Evolutionary conservation across 2,888 invertebrate species (phyloP), one percentile per base, ranked within the genome.

Genomic region (Pycnomerus fuliginosus): DNA sequence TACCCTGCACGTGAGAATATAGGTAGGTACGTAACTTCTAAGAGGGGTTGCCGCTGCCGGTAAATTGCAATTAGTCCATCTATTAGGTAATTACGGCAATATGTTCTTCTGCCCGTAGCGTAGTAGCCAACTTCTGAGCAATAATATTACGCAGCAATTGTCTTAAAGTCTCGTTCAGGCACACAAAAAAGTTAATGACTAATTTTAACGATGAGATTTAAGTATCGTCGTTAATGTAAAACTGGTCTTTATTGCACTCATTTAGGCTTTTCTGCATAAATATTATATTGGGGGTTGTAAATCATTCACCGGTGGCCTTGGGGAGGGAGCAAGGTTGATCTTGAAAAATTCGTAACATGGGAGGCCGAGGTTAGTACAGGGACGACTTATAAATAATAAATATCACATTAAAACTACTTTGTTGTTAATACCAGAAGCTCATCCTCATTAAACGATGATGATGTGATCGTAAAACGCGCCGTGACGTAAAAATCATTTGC

Each of bases 101-200:
- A 15, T 16, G 41, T 41, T 41, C 41, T 27, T 35, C 24, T 42
- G 42, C 29, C 30, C n/a, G n/a, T n/a, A n/a, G 13, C 34, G 10
- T 42, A 42, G 35, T 35, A 27, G 42, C 42, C 42, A 30, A 42
- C 42, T 42, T 35, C 42, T 20, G 42, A 30, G 42, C 35, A 41
- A 34, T 41, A 41, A 41, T 34, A 34, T 41, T 41, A 41, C 34
- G 41, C 41, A 30, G 34, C 41, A 42, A 42, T 42, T 42, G 42
- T 42, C 42, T 42, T 42, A 29, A 29, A 20, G 33, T 14, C 25
- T 33, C 33, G 20, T 27, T 15, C 16, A 27, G 25, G 16, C n/a
- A n/a, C n/a, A 47, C 52, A 67, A 68, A 67, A 67, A 69, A 62
- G 63, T 62, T 69, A 69, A 69, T 68, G 65, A 65, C 65, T 68